Evolutionary conservation across 1,140 invertebrate genomes (phyloP).

Genomic region (Dendrolimus punctatus): DNA sequence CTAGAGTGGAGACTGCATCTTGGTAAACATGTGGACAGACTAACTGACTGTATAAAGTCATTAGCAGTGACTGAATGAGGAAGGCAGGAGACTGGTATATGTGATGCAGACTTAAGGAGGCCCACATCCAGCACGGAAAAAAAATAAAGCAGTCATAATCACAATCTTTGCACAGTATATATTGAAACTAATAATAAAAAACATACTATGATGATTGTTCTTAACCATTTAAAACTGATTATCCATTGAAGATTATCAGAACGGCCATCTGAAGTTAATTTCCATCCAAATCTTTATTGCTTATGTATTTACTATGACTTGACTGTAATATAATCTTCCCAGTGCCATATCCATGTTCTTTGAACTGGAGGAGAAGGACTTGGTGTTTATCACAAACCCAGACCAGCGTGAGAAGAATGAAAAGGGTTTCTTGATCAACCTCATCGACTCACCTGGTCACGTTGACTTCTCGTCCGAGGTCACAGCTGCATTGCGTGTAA

Average conservation of each 20-base stretch:
- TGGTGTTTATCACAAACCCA: conserved; percentile 89
- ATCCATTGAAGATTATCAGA: conserved; percentile 58
- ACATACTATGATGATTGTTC: conserved; percentile 58
- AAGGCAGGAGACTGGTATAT: no score
- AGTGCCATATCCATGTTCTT: conserved; percentile 99
- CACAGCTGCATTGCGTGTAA: conserved; percentile 98
- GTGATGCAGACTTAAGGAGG: no score
- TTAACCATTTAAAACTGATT: conserved; percentile 54
- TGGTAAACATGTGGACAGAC: no score
- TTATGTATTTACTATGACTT: background rate
- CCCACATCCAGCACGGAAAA: no score
- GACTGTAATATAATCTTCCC: conserved; percentile 7
- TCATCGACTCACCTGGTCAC: conserved; percentile 99
- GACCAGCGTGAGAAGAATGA: conserved; percentile 92
- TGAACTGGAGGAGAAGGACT: conserved; percentile 93
- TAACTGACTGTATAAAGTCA: no score
- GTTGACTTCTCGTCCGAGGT: conserved; percentile 99
- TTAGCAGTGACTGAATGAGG: no score
- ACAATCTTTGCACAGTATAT: no score
- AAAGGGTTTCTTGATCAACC: conserved; percentile 98
- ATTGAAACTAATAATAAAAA: background rate
- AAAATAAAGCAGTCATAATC: no score
- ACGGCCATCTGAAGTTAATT: conserved; percentile 62
- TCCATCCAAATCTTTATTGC: background rate
- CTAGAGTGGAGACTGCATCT: no score